Evolutionary conservation across 2,888 invertebrate species (phyloP), one percentile per base, ranked within the genome.

Genomic region (Philopedon plagiatum): DNA sequence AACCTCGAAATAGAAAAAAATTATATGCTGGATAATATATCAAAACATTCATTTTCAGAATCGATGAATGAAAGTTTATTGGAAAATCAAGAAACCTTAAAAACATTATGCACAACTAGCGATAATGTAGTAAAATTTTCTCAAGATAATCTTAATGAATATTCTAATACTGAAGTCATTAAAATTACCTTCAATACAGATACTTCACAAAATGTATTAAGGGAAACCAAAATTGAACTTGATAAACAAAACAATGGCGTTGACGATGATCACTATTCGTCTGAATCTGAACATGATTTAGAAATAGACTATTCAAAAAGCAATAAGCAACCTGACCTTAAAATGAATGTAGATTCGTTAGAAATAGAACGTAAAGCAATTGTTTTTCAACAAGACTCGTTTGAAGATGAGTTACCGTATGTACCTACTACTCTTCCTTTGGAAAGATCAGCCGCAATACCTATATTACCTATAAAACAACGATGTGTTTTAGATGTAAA

Each of bases 371-470:
- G 93, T 75, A 92, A 92, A 76, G 91, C 91, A 1, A 87, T 96
- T 46, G 94, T 95, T 51, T 88, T 92, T 69, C 91, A 90, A 78
- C 92, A 94, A 82, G 94, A 95, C 82, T 95, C 95, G 39, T 93
- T 94, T 81, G 95, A 95, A 80, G 90, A 90, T 65, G 94, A 94
- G 85, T 87, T 96, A 81, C 96, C 96, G 1, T 95, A 94, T 83
- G 91, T 96, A 81, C 95, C 96, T 67, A 95, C 96, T n/a, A 96
- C 95, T 64, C 86, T 96, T 81, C 96, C 96, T 18, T 89, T 91
- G 83, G 96, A 96, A 86, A 90, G 95, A 75, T 92, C 95, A 13
- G 90, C 93, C 74, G 94, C 93, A 23, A 87, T 95, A 76, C 92
- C 94, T 15, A 91, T 96, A 80, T 90, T 95, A 76, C 95, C 96